Evolutionary conservation across 2,888 invertebrate genomes (phyloP), one percentile per base, ranked within the genome.

Genomic region (Rhodophaea formosa): DNA sequence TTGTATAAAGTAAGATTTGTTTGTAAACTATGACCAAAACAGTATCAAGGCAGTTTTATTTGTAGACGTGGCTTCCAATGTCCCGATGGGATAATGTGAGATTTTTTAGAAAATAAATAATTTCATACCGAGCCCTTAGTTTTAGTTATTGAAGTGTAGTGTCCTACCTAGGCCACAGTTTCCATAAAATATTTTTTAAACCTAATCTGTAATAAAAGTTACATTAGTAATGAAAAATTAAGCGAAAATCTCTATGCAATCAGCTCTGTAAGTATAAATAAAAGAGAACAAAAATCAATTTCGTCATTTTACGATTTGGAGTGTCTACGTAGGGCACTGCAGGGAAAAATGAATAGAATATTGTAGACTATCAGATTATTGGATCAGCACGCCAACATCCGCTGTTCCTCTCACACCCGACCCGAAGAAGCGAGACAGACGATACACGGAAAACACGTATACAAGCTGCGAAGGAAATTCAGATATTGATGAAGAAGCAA

Each of bases 91-190:
- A 62, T 10, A 69, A 74, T 72, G 75, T 82, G 83, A 84, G 83
- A 86, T 84, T 84, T 74, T 63, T 76, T 77, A 80, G 77, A 68
- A 67, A 74, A 71, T 77, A 77, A 81, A 80, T 75, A 70, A 75
- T 73, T 75, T 70, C 71, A 73, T 74, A 76, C 80, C 74, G 74
- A 83, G 76, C 79, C 82, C 80, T 77, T 77, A 74, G 55, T 63
- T 67, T 61, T 60, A 60, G 58, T 63, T 61, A 39, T 56, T 47
- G 12, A 51, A 51, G 12, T 12, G 23, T n/a, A 23, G n/a, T 23
- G n/a, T 46, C 46, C 46, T 46, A 23, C 8, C 17, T 39, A 46
- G 42, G 16, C 45, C 23, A 23, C 46, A 23, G 12, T 12, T 17
- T 45, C 8, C 12, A 10, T 16, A 7, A 23, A 23, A 3, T 23